Conservation (phyloP, 2,797 vertebrate species). For the Geotrypetes seraphini region DNA sequence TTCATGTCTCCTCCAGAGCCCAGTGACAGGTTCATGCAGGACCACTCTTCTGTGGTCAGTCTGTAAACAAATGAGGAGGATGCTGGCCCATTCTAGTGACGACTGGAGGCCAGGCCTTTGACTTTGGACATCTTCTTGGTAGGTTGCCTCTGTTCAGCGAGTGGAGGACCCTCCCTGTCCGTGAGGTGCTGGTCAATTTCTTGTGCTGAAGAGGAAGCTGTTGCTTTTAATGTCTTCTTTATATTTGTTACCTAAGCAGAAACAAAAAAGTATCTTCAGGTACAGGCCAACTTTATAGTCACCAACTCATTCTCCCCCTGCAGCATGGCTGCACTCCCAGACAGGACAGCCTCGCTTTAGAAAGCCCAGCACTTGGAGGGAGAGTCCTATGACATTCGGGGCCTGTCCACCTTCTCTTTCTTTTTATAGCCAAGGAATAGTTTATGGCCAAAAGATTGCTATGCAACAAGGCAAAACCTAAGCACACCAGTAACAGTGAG, state of each 20-base stretch:
- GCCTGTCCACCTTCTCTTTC: too few relatives aligned
- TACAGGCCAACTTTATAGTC: background rate
- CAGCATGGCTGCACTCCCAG: too few relatives aligned
- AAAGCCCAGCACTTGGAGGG: too few relatives aligned
- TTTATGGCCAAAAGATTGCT: too few relatives aligned
- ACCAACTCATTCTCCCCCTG: too few relatives aligned
- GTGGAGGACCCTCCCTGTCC: constrained; percentile 55
- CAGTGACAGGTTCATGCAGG: constrained; percentile 36
- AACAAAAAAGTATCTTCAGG: background rate
- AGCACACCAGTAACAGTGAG: too few relatives aligned
- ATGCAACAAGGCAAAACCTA: too few relatives aligned
- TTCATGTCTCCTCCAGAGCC: too few relatives aligned
- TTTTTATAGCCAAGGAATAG: too few relatives aligned
- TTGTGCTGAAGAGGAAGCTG: constrained; percentile 55
- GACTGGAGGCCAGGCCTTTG: constrained; percentile 70
- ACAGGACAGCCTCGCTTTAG: too few relatives aligned
- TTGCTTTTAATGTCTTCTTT: constrained; percentile 63
- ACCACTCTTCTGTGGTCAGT: constrained; percentile 25
- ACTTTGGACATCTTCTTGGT: constrained; percentile 72
- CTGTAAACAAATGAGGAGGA: constrained; percentile 24
- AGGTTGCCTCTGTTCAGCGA: constrained; percentile 59
- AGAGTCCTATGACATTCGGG: too few relatives aligned
- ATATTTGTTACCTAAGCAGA: constrained; percentile 62
- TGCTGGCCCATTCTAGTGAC: constrained; percentile 50
- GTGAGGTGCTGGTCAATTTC: constrained; percentile 64